These are phyloP conservation scores for Lymantria dispar DNA, from an alignment of 2,888 invertebrate genomes.

Conservation along the genomic window DNA sequence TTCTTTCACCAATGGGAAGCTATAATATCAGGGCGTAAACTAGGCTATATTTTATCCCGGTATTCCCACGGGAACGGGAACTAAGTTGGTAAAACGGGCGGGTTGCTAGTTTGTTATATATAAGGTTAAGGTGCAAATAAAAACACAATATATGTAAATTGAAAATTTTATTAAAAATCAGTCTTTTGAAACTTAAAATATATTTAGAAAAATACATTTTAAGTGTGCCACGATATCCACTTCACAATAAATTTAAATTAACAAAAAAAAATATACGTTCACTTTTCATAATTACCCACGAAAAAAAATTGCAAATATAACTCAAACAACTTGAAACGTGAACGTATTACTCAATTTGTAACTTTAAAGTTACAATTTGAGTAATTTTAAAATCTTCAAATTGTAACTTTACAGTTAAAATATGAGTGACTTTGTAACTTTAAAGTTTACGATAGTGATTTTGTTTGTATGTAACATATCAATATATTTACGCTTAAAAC, in stretches of 20 bases:
- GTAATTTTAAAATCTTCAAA: too few species aligned
- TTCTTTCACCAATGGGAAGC: too few species aligned
- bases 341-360: constrained; percentile 1
- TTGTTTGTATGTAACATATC: not conserved
- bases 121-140: constrained; percentile 8
- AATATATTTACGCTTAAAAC: constrained; percentile 14
- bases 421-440: not conserved
- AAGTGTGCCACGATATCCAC: constrained; percentile 9
- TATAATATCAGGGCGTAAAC: too few species aligned
- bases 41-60: too few species aligned
- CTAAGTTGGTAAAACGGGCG: too few species aligned
- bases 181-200: constrained; percentile 26
- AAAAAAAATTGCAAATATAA: not conserved
- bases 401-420: constrained; percentile 1
- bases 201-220: constrained; percentile 19
- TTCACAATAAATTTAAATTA: constrained; percentile 11
- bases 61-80: too few species aligned
- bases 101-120: too few species aligned
- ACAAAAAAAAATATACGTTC: not conserved
- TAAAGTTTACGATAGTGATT: not conserved
- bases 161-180: constrained; percentile 34
- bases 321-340: not conserved
- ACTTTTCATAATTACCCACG: not conserved
- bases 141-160: constrained; percentile 23
- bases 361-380: constrained; percentile 1